A percentile compares a stretch with the other conserved stretches of the same genome.
Conservation (phyloP, 1,140 invertebrate genomes). For the Diabrotica undecimpunctata region DNA sequence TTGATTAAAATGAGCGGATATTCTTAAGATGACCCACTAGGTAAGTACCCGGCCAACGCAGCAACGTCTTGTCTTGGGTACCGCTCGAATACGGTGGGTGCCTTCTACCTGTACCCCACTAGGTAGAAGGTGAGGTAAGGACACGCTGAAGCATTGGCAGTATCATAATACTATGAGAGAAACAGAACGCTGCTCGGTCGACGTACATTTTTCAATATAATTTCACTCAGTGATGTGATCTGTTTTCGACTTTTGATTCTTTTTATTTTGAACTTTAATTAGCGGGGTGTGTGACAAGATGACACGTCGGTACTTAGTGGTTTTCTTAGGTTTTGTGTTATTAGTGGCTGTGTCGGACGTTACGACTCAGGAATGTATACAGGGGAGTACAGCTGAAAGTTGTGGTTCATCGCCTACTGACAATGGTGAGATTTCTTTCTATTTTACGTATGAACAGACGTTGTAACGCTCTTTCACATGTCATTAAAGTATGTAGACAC, state of each 20-base stretch:
- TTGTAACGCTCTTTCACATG: too few species aligned
- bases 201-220: constrained; percentile 6
- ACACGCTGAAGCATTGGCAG: constrained; percentile 6
- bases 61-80: constrained; percentile 1
- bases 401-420: constrained; percentile 11
- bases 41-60: neutral
- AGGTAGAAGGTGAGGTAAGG: constrained; percentile 16
- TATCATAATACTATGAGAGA: neutral
- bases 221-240: constrained; percentile 18
- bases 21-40: neutral
- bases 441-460: too few species aligned
- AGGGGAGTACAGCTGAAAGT: constrained; percentile 15
- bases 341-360: constrained; percentile 17
- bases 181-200: constrained; percentile 2
- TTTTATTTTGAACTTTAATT: constrained; percentile 6
- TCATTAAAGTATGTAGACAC: too few species aligned
- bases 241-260: neutral
- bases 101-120: constrained; percentile 14
- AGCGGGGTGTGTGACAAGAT: constrained; percentile 3
- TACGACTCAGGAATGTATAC: constrained; percentile 14
- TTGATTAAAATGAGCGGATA: too few species aligned
- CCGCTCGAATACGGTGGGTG: neutral
- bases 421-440: constrained; percentile 18
- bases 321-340: constrained; percentile 10
- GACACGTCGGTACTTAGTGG: constrained; percentile 8